A percentile compares a stretch with the other conserved stretches of the same genome.
Evolutionary conservation across 2,113 vertebrate genomes (phyloP).

Genomic region (Dendropsophus ebraccatus): DNA sequence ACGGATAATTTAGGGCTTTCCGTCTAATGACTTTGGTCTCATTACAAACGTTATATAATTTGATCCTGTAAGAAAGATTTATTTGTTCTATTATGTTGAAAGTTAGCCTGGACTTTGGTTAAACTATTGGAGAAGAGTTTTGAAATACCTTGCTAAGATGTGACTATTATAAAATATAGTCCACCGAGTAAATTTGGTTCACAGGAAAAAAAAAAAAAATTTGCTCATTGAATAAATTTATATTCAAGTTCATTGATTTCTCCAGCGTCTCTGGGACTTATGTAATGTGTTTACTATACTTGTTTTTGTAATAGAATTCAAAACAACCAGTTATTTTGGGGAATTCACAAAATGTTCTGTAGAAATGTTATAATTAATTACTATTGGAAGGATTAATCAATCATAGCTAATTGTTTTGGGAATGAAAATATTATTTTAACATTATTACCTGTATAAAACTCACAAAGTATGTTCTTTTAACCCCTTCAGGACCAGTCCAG

Average conservation of each 20-base stretch:
- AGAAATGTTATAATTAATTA: neutral
- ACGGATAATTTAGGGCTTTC: conserved; percentile 1
- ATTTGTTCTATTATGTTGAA: neutral
- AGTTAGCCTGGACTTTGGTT: neutral
- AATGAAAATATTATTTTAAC: neutral
- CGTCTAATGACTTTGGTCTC: conserved; percentile 21
- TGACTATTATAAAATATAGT: neutral
- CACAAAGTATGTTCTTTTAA: neutral
- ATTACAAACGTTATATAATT: conserved; percentile 36
- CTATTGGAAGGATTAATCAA: neutral
- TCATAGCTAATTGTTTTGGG: neutral
- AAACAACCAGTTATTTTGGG: neutral
- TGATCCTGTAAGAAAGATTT: neutral
- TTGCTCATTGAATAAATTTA: neutral
- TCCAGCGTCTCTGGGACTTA: neutral
- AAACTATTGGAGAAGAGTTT: neutral
- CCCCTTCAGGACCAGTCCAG: too few relatives aligned
- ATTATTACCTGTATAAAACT: neutral
- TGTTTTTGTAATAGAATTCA: neutral
- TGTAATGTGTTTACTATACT: neutral
- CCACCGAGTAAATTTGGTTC: neutral
- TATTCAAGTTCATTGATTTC: neutral
- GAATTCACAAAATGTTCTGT: neutral
- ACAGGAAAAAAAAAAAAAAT: neutral
- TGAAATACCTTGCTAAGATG: neutral